Evolutionary conservation across 1,140 invertebrate species (phyloP), one percentile per base, ranked within the genome.

Genomic region (Heterodera carotae): DNA sequence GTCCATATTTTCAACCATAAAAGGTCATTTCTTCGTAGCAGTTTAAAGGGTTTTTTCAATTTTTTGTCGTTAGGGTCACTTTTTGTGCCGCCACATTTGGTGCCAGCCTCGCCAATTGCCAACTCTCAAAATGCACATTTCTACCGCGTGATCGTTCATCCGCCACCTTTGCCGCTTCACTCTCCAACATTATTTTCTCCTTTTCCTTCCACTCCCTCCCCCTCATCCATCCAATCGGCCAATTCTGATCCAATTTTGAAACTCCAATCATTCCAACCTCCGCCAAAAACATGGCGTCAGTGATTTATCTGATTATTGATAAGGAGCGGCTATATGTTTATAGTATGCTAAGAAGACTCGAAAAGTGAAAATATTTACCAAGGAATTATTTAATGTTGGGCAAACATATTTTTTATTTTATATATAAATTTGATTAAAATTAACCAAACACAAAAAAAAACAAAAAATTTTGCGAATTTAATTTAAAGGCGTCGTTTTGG

Each of bases 401-500:
- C n/a, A n/a, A n/a, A n/a, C n/a, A n/a, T n/a, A n/a, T n/a, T n/a
- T n/a, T n/a, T n/a, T n/a, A n/a, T n/a, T n/a, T n/a, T 62, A 25
- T 62, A 12, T 12, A 43, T 2, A 43, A 43, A 43, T 43, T 43
- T 12, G 39, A 43, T 43, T 43, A 12, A 12, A 43, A 43, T 10
- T 53, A 22, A 53, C 22, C 12, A 53, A 53, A 6, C 4, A 39
- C 10, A 53, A 53, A 53, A 18, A 22, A 66, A 12, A 12, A 66
- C 27, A 25, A 12, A 33, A 31, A 66, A 34, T 34, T 34, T n/a
- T n/a, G n/a, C n/a, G n/a, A n/a, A n/a, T n/a, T n/a, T 12, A 1
- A 12, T 6, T 27, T 43, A 59, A 53, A 70, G 72, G 75, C 39
- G 72, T 72, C n/a, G 75, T 77, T 18, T 48, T 76, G 43, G 75